Evolutionary conservation across 1,140 invertebrate genomes (phyloP).

Genomic region (Apis cerana): DNA sequence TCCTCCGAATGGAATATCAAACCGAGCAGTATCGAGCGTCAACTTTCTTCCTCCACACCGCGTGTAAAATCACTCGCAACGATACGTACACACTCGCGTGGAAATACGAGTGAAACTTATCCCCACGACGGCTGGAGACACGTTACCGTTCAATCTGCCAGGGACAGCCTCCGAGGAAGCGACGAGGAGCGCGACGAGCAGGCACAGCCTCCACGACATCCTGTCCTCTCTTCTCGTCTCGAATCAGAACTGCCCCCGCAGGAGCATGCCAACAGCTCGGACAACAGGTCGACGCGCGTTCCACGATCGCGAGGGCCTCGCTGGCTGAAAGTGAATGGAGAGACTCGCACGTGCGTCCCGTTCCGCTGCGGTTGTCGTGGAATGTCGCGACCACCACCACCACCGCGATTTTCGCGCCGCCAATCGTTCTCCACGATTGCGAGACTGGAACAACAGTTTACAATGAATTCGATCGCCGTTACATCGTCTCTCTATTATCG

Average conservation of each 20-base stretch:
- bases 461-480: no score
- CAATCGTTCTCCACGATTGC: neutral
- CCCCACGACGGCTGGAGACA: constrained; percentile 2
- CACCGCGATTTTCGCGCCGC: neutral
- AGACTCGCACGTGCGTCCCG: constrained; percentile 28
- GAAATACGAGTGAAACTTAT: neutral
- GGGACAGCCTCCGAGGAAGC: constrained; percentile 54
- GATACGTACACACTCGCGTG: neutral
- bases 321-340: constrained; percentile 47
- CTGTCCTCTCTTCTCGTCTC: constrained; percentile 13
- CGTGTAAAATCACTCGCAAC: neutral
- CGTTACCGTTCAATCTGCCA: constrained; percentile 61
- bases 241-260: neutral
- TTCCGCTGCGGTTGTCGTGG: constrained; percentile 17
- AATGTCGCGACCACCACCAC: neutral
- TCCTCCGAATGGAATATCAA: neutral
- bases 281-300: neutral
- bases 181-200: constrained; percentile 38
- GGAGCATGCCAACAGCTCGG: neutral
- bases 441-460: no score
- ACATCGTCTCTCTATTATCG: no score
- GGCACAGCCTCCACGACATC: constrained; percentile 46
- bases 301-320: neutral
- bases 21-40: neutral
- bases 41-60: neutral